Conservation (phyloP, 2,797 vertebrate genomes). For the Scarus forsteni region DNA sequence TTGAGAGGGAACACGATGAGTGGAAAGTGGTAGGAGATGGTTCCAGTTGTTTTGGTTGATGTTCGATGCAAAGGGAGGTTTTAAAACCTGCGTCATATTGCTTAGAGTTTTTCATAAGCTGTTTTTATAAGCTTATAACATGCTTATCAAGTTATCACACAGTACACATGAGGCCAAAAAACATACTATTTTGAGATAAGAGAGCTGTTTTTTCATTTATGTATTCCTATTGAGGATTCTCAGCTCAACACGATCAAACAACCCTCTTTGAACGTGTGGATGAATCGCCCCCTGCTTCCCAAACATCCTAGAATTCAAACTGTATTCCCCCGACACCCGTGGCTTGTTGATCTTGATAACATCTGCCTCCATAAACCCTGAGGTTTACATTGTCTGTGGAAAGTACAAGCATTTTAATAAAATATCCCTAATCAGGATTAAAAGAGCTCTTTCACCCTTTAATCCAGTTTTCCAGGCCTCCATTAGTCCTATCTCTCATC, state of each 20-base stretch:
- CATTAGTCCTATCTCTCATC: conserved; percentile 41
- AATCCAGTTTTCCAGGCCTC: conserved; percentile 42
- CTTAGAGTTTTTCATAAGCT: not conserved
- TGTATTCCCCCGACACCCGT: conserved; percentile 14
- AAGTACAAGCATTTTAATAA: conserved; percentile 37
- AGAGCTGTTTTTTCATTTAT: not conserved
- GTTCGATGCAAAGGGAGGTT: not conserved
- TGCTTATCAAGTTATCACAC: conserved; percentile 18
- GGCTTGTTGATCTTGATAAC: conserved; percentile 42
- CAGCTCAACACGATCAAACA: conserved; percentile 33
- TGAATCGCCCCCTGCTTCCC: conserved; percentile 25
- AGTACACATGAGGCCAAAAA: conserved; percentile 15
- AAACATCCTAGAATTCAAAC: conserved; percentile 13
- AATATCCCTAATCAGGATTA: conserved; percentile 45
- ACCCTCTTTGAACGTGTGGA: conserved; percentile 19
- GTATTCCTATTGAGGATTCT: conserved; percentile 7
- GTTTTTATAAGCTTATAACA: not conserved
- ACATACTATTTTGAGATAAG: conserved; percentile 3
- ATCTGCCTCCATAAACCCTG: conserved; percentile 38
- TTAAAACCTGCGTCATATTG: not conserved
- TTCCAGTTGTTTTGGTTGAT: conserved; percentile 17
- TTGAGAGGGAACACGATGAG: conserved; percentile 30
- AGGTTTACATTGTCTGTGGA: conserved; percentile 37
- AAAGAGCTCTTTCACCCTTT: conserved; percentile 39
- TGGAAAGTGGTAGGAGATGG: conserved; percentile 9